Evolutionary conservation across 1,140 invertebrate genomes (phyloP).

Genomic region (Sarcophaga bullata): DNA sequence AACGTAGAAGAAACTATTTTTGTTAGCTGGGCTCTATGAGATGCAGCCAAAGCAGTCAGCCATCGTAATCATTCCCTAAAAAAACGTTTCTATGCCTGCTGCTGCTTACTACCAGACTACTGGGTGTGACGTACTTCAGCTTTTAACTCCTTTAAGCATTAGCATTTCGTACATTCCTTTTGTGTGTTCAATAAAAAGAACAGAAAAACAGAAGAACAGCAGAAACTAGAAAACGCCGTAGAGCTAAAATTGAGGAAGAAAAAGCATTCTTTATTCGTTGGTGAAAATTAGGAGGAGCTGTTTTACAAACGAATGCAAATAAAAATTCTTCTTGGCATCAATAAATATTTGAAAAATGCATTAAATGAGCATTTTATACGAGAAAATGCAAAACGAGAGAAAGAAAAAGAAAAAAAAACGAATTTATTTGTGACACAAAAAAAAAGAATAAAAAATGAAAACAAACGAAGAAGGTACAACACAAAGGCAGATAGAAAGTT

Average conservation of each 20-base stretch:
- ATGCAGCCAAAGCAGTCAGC: neutral
- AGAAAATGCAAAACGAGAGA: neutral
- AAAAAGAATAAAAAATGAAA: too few species aligned
- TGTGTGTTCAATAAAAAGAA: neutral
- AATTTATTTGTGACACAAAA: neutral
- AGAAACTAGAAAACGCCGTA: neutral
- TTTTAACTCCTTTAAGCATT: conserved; percentile 3
- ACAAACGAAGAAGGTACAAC: too few species aligned
- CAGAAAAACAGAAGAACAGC: too few species aligned
- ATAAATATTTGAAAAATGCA: conserved; percentile 22
- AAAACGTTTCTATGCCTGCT: neutral
- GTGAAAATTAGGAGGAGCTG: conserved; percentile 14
- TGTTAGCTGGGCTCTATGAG: neutral
- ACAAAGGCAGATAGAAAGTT: too few species aligned
- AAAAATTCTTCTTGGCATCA: conserved; percentile 21
- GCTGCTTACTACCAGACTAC: neutral
- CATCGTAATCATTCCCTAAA: neutral
- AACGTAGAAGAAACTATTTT: neutral
- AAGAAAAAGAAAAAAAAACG: neutral
- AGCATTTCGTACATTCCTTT: conserved; percentile 26
- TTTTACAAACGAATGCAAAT: conserved; percentile 21
- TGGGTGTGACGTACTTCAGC: neutral
- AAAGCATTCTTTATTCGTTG: conserved; percentile 11
- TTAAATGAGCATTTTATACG: conserved; percentile 20
- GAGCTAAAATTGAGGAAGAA: neutral